Evolutionary conservation across 2,888 invertebrate genomes (phyloP).

Genomic region (Eulithis testata): DNA sequence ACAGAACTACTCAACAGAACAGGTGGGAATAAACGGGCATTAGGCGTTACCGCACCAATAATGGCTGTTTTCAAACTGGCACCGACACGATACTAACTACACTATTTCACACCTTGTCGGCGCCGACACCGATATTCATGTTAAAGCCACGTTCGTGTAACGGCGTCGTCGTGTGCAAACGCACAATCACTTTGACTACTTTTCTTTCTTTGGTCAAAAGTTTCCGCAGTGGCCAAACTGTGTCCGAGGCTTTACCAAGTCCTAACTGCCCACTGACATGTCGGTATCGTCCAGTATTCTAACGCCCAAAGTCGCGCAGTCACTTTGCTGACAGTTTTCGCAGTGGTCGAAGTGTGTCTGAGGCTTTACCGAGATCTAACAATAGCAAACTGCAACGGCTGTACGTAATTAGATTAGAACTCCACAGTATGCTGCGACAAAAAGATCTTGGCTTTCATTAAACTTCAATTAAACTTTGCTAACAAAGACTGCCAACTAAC

Average conservation of each 20-base stretch:
- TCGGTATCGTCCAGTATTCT: neutral
- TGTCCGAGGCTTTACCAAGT: slow-evolving; percentile 39
- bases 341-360: slow-evolving; percentile 43
- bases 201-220: neutral
- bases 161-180: no score
- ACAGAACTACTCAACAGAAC: no score
- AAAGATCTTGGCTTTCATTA: slow-evolving; percentile 62
- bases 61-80: no score
- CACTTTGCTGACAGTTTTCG: neutral
- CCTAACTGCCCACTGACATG: slow-evolving; percentile 34
- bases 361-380: slow-evolving; percentile 38
- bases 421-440: slow-evolving; percentile 58
- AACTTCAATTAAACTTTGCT: slow-evolving; percentile 65
- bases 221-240: slow-evolving; percentile 30
- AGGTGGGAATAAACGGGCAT: no score
- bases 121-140: no score
- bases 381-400: slow-evolving; percentile 52
- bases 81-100: no score
- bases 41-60: no score
- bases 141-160: no score
- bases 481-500: slow-evolving; percentile 55
- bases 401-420: slow-evolving; percentile 65
- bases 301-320: slow-evolving; percentile 2
- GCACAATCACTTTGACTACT: slow-evolving; percentile 1
- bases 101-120: no score